Percentiles rank a stretch among this genome's conserved stretches.
Evolutionary conservation across 2,113 vertebrate species (phyloP).

Genomic region (Odobenus rosmarus): DNA sequence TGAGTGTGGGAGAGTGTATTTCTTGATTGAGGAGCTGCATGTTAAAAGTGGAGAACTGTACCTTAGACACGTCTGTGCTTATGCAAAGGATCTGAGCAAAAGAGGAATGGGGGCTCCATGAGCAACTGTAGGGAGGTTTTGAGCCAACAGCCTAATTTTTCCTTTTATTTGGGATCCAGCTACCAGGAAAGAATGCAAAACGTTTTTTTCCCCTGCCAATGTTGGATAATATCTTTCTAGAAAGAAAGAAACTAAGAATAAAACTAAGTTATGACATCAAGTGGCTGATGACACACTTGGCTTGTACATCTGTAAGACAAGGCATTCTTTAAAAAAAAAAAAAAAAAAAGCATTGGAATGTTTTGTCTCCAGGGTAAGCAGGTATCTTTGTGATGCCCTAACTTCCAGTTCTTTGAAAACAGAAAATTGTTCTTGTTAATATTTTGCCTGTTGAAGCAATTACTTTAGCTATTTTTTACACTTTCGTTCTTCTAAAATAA

Average conservation of each 20-base stretch:
- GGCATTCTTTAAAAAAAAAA: neutral
- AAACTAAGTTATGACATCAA: neutral
- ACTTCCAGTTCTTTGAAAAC: neutral
- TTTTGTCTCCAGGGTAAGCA: neutral
- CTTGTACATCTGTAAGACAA: neutral
- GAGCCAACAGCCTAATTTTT: neutral
- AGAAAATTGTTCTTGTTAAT: neutral
- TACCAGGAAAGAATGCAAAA: neutral
- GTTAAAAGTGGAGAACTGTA: neutral
- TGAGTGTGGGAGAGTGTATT: neutral
- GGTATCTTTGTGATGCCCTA: neutral
- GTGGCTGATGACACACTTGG: neutral
- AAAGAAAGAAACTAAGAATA: neutral
- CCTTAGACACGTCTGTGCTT: neutral
- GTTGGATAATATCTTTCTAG: neutral
- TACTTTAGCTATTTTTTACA: neutral
- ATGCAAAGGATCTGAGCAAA: neutral
- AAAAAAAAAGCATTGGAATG: neutral
- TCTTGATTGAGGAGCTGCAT: too few relatives aligned
- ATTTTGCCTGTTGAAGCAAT: neutral
- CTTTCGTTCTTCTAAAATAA: constrained; percentile 27
- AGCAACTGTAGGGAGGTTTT: neutral
- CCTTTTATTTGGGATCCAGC: neutral
- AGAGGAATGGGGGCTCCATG: neutral
- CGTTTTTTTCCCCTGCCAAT: neutral